phyloP scores from a whole-genome alignment of 2,888 invertebrate genomes.

The Andricus curvator region DNA sequence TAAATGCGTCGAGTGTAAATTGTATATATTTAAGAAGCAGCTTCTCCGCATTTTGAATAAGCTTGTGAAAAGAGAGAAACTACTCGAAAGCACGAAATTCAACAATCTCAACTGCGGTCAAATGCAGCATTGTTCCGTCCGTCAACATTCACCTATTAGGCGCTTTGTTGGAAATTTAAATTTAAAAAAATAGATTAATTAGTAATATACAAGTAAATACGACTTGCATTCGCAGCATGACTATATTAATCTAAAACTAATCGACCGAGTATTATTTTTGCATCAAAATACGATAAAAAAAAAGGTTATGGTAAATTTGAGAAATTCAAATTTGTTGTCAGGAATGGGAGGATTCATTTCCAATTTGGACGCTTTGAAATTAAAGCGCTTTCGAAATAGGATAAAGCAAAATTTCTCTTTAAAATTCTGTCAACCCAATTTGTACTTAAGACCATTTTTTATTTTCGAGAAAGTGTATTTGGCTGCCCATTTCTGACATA shows the following conservation, averaged over 20 bases:
- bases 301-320: constrained; percentile 21
- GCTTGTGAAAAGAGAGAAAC: not conserved
- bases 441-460: not conserved
- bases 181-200: constrained; percentile 46
- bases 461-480: not conserved
- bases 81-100: constrained; percentile 5
- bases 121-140: constrained; percentile 64
- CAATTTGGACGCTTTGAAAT: not conserved
- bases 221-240: constrained; percentile 22
- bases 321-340: not conserved
- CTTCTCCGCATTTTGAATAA: constrained; percentile 12
- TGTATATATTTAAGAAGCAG: constrained; percentile 15
- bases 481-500: constrained; percentile 17
- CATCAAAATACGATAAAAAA: constrained; percentile 59
- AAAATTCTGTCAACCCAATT: not conserved
- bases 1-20: constrained; percentile 40
- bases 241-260: constrained; percentile 71
- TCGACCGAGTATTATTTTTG: constrained; percentile 77
- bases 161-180: constrained; percentile 54
- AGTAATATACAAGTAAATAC: constrained; percentile 18
- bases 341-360: not conserved
- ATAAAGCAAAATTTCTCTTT: not conserved
- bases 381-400: constrained; percentile 5
- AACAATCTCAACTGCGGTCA: constrained; percentile 34
- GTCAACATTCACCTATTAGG: constrained; percentile 54